Percentiles rank a stretch among this genome's conserved stretches.
phyloP scores from a whole-genome alignment of 2,888 invertebrate genomes.

The Conchocele bisecta region DNA sequence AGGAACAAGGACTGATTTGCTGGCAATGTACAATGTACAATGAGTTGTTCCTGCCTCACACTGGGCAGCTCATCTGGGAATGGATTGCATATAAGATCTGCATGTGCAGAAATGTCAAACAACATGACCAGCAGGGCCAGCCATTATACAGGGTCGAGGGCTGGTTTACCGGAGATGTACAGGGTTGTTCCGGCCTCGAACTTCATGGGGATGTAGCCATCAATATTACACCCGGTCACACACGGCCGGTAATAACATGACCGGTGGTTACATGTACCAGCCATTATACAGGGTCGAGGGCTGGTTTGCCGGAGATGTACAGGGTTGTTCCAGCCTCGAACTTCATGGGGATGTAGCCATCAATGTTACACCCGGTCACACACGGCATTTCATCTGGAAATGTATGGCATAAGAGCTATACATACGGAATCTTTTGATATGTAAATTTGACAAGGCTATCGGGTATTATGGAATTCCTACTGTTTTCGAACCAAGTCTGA shows the following conservation, averaged over 20 bases:
- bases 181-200: constrained; percentile 70
- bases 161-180: constrained; percentile 63
- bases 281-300: background rate
- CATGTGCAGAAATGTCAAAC: too few relatives aligned
- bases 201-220: constrained; percentile 79
- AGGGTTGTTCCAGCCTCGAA: constrained; percentile 72
- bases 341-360: constrained; percentile 80
- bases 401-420: too few relatives aligned
- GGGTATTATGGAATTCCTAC: too few relatives aligned
- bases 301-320: constrained; percentile 64
- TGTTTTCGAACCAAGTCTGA: too few relatives aligned
- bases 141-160: background rate
- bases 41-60: too few relatives aligned
- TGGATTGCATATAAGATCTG: too few relatives aligned
- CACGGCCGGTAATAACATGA: constrained; percentile 48
- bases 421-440: too few relatives aligned
- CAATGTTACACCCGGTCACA: constrained; percentile 76
- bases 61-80: too few relatives aligned
- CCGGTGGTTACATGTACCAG: background rate
- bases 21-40: too few relatives aligned
- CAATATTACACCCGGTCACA: constrained; percentile 75
- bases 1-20: too few relatives aligned
- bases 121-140: too few relatives aligned
- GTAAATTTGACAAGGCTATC: too few relatives aligned
- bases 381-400: constrained; percentile 74